Percentiles rank a stretch among this genome's conserved stretches.
These are phyloP conservation scores for Lagorchestes hirsutus DNA, from an alignment of 2,797 vertebrate species.

Conservation along the genomic window DNA sequence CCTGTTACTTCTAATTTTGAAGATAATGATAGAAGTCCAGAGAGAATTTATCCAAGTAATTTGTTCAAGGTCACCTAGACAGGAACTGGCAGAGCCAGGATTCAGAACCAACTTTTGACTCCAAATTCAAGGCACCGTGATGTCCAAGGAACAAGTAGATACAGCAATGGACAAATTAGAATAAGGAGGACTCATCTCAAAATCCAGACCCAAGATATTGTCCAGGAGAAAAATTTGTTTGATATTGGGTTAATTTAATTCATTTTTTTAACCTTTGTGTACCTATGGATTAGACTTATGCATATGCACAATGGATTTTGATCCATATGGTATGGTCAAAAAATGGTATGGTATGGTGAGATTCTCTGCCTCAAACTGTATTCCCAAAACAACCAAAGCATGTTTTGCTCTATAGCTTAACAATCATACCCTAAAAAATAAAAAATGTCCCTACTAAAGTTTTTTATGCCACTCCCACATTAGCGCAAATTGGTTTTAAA, in stretches of 20 bases:
- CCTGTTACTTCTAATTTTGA: too few relatives aligned
- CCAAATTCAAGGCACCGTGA: not conserved
- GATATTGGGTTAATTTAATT: not conserved
- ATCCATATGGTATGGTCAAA: not conserved
- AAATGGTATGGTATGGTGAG: not conserved
- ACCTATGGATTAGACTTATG: not conserved
- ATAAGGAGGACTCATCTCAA: not conserved
- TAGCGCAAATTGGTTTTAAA: not conserved
- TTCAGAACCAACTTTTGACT: not conserved
- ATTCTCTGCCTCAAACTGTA: not conserved
- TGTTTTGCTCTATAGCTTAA: not conserved
- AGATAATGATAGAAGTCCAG: too few relatives aligned
- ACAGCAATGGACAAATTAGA: not conserved
- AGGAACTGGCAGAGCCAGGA: not conserved
- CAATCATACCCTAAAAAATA: not conserved
- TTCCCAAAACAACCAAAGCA: not conserved
- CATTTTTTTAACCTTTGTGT: not conserved
- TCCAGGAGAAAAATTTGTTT: not conserved
- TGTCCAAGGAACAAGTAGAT: not conserved
- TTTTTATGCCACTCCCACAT: not conserved
- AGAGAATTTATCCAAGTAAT: not conserved
- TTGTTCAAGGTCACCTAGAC: not conserved
- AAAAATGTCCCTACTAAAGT: not conserved
- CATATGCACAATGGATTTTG: not conserved
- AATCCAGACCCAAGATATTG: not conserved